Conservation (phyloP, 1,140 invertebrate genomes). For the Arctopsyche grandis region DNA sequence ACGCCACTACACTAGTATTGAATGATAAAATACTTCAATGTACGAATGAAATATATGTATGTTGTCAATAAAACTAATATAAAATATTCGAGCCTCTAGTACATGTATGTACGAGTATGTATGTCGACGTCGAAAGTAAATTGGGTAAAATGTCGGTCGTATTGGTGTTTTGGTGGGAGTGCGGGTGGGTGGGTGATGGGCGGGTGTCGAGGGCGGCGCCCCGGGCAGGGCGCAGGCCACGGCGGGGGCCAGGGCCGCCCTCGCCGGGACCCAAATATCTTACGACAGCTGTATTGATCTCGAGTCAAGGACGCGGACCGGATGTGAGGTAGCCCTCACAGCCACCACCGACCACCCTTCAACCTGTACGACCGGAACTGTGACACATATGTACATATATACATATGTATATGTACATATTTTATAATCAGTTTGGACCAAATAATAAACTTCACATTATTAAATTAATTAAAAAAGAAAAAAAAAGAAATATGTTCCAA, state of each 20-base stretch:
- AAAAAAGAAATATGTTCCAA: not conserved
- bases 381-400: not conserved
- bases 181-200: slow-evolving; percentile 19
- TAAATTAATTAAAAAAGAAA: no score
- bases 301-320: slow-evolving; percentile 45
- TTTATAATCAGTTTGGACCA: no score
- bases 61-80: not conserved
- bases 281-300: slow-evolving; percentile 52
- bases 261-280: slow-evolving; percentile 42
- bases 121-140: slow-evolving; percentile 40
- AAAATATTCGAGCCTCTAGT: slow-evolving; percentile 8
- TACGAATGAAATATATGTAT: no score
- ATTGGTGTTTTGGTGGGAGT: slow-evolving; percentile 40
- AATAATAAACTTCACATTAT: no score
- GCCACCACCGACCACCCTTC: not conserved
- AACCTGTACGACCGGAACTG: not conserved
- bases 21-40: no score
- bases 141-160: slow-evolving; percentile 48
- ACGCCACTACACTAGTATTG: no score
- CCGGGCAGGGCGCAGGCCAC: slow-evolving; percentile 30
- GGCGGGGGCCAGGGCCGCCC: slow-evolving; percentile 24
- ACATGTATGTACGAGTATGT: not conserved
- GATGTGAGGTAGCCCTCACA: not conserved
- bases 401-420: not conserved
- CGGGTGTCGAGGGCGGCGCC: slow-evolving; percentile 22